A percentile compares a stretch with the other conserved stretches of the same genome.
phyloP scores from a whole-genome alignment of 2,113 vertebrate genomes.

The Chrysemys picta region DNA sequence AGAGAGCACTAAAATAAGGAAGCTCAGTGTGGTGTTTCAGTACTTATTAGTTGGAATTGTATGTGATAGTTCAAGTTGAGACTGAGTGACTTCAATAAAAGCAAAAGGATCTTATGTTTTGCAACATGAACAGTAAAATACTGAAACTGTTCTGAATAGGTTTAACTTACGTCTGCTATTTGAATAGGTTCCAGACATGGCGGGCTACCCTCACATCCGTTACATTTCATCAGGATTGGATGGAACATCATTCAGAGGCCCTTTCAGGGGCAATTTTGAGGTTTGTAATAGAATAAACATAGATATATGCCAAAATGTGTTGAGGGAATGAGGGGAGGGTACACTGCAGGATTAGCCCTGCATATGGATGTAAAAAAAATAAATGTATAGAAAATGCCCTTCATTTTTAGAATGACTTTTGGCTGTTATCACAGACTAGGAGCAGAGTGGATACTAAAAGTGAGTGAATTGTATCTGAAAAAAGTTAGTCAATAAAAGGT shows the following conservation, averaged over 20 bases:
- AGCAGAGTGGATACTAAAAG: neutral
- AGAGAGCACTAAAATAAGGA: neutral
- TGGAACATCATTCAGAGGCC: slow-evolving; percentile 88
- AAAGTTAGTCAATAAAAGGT: neutral
- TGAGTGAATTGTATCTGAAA: neutral
- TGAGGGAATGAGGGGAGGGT: slow-evolving; percentile 55
- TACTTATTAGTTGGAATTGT: neutral
- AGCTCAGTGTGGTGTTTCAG: neutral
- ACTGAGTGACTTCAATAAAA: slow-evolving; percentile 22
- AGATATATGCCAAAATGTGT: slow-evolving; percentile 50
- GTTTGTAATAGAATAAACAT: slow-evolving; percentile 83
- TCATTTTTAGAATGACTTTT: neutral
- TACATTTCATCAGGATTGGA: slow-evolving; percentile 99
- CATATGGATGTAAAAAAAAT: neutral
- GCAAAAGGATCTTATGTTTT: slow-evolving; percentile 38
- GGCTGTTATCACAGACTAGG: neutral
- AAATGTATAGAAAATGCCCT: neutral
- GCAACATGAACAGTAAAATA: slow-evolving; percentile 53
- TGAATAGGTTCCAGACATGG: slow-evolving; percentile 88
- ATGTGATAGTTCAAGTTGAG: neutral
- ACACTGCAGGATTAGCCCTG: neutral
- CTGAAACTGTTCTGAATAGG: slow-evolving; percentile 71
- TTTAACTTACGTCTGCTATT: slow-evolving; percentile 77
- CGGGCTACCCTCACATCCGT: slow-evolving; percentile 97
- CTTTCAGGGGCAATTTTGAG: slow-evolving; percentile 95